phyloP scores from a whole-genome alignment of 2,888 invertebrate species.

The Cephus pulcher region DNA sequence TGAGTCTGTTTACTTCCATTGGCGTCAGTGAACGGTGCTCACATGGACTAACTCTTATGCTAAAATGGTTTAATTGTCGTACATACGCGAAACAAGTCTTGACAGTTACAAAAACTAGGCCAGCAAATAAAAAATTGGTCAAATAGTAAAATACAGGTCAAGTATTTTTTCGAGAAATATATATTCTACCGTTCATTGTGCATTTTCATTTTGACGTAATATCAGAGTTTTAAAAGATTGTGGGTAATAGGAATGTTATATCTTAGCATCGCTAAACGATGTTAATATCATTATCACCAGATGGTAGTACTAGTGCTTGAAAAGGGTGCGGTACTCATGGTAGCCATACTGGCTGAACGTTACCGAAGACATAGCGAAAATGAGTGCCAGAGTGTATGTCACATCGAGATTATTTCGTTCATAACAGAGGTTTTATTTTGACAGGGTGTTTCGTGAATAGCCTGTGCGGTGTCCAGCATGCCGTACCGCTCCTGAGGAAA shows the following conservation, averaged over 20 bases:
- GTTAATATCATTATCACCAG: background rate
- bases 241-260: background rate
- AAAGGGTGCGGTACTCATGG: slow-evolving; percentile 50
- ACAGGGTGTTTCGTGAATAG: slow-evolving; percentile 44
- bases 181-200: background rate
- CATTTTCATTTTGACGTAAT: background rate
- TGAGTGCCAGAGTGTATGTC: slow-evolving; percentile 58
- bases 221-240: background rate
- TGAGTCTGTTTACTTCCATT: background rate
- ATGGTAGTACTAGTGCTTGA: slow-evolving; percentile 2
- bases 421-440: slow-evolving; percentile 55
- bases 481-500: slow-evolving; percentile 44
- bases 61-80: background rate
- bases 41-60: no score
- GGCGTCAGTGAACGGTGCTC: background rate
- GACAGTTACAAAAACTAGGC: background rate
- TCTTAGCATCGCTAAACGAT: background rate
- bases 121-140: background rate
- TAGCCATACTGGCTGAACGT: slow-evolving; percentile 57
- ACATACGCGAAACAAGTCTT: background rate
- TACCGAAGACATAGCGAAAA: slow-evolving; percentile 51
- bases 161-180: background rate
- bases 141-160: background rate
- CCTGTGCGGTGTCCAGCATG: slow-evolving; percentile 46
- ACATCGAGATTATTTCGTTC: slow-evolving; percentile 50